Conservation (phyloP, 2,113 vertebrate species). For the Oryzias woworae region DNA sequence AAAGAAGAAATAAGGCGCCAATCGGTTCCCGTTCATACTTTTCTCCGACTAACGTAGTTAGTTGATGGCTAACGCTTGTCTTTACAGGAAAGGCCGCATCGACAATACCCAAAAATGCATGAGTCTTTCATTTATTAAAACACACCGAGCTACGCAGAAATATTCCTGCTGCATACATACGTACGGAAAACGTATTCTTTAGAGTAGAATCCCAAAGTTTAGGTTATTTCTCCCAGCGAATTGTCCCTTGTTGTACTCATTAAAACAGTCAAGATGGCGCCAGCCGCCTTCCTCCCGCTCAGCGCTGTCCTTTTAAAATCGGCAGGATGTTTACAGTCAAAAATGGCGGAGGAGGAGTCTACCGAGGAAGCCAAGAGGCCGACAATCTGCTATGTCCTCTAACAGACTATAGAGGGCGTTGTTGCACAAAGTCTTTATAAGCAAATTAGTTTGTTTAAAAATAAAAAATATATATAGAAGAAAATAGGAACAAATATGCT, state of each 20-base stretch:
- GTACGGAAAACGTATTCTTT: constrained; percentile 46
- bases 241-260: constrained; percentile 78
- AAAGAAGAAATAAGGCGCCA: constrained; percentile 12
- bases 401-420: constrained; percentile 37
- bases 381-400: constrained; percentile 10
- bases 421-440: constrained; percentile 19
- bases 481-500: no score
- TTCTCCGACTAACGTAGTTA: constrained; percentile 31
- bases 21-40: constrained; percentile 30
- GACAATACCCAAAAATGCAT: constrained; percentile 32
- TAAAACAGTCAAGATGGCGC: constrained; percentile 82
- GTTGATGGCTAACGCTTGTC: constrained; percentile 57
- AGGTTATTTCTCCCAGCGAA: constrained; percentile 71
- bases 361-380: background rate
- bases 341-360: constrained; percentile 72
- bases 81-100: constrained; percentile 53
- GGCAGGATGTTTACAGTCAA: constrained; percentile 83
- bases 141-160: background rate
- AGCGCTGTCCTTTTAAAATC: constrained; percentile 78
- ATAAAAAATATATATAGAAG: no score
- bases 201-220: constrained; percentile 47
- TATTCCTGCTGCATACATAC: constrained; percentile 33
- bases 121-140: background rate
- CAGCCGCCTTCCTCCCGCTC: constrained; percentile 80
- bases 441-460: no score